Conservation (phyloP, 2,113 vertebrate genomes). For the Typhlomys cinereus region DNA sequence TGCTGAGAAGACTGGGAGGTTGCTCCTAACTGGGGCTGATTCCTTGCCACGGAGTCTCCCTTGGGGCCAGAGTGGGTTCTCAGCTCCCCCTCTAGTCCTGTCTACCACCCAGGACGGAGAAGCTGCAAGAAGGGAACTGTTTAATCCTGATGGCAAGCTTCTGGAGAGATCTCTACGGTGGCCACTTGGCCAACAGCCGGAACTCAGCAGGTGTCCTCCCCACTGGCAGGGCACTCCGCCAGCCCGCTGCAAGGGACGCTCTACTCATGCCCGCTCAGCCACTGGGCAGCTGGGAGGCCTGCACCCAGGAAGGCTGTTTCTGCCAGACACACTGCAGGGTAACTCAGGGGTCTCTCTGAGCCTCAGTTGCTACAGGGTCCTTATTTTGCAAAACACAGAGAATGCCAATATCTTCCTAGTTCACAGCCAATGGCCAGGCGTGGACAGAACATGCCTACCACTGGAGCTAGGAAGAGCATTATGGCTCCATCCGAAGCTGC, state of each 20-base stretch:
- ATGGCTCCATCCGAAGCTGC: fast-evolving
- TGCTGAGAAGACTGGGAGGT: not conserved
- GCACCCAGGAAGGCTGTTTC: not conserved
- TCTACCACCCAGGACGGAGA: not conserved
- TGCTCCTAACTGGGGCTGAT: not conserved
- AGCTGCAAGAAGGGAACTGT: not conserved
- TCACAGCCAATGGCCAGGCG: not conserved
- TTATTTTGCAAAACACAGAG: not conserved
- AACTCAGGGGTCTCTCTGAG: not conserved
- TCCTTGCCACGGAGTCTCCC: not conserved
- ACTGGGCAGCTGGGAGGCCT: not conserved
- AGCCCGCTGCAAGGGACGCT: not conserved
- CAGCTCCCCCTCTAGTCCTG: not conserved
- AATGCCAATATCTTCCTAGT: not conserved
- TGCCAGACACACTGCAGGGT: not conserved
- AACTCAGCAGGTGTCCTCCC: conserved; percentile 61
- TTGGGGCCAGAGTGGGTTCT: not conserved
- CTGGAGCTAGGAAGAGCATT: not conserved
- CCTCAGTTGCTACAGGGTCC: not conserved
- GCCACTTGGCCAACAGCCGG: conserved; percentile 5
- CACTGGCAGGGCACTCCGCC: conserved; percentile 23
- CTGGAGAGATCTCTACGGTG: not conserved
- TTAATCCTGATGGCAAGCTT: not conserved
- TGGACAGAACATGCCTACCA: not conserved
- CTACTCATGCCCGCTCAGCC: not conserved